These are phyloP conservation scores for Saimiri boliviensis DNA, from an alignment of 2,113 vertebrate genomes.

Conservation along the genomic window DNA sequence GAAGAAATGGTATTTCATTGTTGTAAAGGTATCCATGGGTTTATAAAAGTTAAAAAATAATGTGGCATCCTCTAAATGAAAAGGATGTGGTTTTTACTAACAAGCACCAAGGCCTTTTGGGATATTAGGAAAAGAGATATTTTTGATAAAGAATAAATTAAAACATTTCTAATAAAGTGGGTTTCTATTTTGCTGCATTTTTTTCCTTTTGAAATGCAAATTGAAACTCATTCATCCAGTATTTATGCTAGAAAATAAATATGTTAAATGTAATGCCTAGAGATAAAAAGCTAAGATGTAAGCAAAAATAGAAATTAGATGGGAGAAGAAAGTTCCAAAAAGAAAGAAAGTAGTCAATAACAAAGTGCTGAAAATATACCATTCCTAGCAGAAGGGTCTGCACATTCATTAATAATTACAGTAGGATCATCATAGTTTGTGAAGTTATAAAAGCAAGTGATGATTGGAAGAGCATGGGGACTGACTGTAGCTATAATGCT, in stretches of 20 bases:
- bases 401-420: background rate
- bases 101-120: fast-evolving
- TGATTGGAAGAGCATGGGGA: background rate
- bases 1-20: background rate
- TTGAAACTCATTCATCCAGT: background rate
- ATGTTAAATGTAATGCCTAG: background rate
- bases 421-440: background rate
- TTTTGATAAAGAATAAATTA: background rate
- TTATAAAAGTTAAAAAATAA: background rate
- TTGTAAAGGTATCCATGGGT: background rate
- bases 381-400: background rate
- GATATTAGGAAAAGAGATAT: background rate
- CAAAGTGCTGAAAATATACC: background rate
- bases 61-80: background rate
- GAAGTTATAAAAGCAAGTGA: background rate
- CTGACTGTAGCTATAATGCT: background rate
- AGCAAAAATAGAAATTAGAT: background rate
- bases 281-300: background rate
- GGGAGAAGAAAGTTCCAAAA: background rate
- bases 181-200: background rate
- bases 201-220: background rate
- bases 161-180: background rate
- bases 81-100: background rate
- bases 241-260: background rate
- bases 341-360: constrained; percentile 33